phyloP scores from a whole-genome alignment of 2,113 vertebrate genomes.

The Albula goreensis region DNA sequence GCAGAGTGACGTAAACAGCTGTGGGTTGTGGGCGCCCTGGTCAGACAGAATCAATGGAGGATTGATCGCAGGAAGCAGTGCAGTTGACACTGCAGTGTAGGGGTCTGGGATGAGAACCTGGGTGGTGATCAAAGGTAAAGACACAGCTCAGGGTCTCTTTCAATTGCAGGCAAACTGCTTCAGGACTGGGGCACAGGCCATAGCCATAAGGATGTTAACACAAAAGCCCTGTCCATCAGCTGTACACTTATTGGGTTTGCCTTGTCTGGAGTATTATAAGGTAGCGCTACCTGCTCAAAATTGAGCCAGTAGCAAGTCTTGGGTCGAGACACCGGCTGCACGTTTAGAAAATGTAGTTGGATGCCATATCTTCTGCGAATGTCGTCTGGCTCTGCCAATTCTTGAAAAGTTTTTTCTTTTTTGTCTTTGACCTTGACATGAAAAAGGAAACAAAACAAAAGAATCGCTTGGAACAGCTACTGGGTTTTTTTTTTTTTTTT shows the following conservation, averaged over 20 bases:
- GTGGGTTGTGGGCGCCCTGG: slow-evolving; percentile 28
- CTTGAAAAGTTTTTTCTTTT: neutral
- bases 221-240: neutral
- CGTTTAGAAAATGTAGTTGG: neutral
- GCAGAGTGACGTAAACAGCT: slow-evolving; percentile 25
- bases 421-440: neutral
- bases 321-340: neutral
- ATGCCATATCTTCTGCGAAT: neutral
- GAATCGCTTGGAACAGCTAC: neutral
- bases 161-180: neutral
- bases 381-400: neutral
- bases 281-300: neutral
- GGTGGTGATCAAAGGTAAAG: neutral
- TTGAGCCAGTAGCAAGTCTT: neutral
- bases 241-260: neutral
- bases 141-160: neutral
- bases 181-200: neutral
- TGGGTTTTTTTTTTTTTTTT: neutral
- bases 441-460: neutral
- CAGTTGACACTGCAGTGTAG: slow-evolving; percentile 13
- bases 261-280: neutral
- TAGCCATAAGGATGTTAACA: neutral
- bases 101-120: neutral
- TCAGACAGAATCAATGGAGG: slow-evolving; percentile 33
- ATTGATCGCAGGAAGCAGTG: slow-evolving; percentile 27